Base-by-base conservation (phyloP, 2,888 invertebrate species). In the Marronus borbonicus region DNA sequence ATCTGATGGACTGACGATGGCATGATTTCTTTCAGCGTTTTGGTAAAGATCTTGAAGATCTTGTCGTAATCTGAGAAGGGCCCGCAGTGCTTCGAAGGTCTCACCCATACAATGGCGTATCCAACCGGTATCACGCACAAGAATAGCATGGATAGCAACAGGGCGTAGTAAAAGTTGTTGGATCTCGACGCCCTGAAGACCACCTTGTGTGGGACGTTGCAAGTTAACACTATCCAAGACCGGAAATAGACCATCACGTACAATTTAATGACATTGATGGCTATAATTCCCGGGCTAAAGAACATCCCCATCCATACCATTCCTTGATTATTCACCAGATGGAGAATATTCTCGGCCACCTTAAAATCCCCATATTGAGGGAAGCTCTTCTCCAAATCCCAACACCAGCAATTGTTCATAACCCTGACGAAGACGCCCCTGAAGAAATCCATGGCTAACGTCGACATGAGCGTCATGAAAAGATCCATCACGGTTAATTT, bases 281-380 rank as follows among this genome's bases (percentile, higher is more conserved):
- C 92, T 0, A 97, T 96, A 12, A 99, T 90, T 0, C 98, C 97
- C 0, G 99, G 99, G 12, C 97, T 96, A 87, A 99, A 98, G 87
- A 99, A 98, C 93, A 98, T 96, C 58, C 99, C 99, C 95, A 98
- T 96, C 98, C 98, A 98, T 58, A 99, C 96, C 94, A 98, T 96
- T 10, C 98, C 98, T n/a, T 99, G 98, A 87, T 98, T 98, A 87
- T 98, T 97, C 50, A 99, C 97, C 72, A 99, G 90, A 88, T 98
- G 97, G 64, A 99, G 90, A 85, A 99, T 97, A 87, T 98, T 98
- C 89, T 99, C 99, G 2, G 99, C 98, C 81, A 99, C 98, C 90
- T 98, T 98, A 88, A 99, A 99, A 88, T 99, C 98, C 0, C 97
- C 98, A 85, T 99, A 99, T 89, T 98, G 95, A 0, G 98, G 98